These are phyloP conservation scores for Muscicapa striata DNA, from an alignment of 2,797 vertebrate species.

Conservation along the genomic window DNA sequence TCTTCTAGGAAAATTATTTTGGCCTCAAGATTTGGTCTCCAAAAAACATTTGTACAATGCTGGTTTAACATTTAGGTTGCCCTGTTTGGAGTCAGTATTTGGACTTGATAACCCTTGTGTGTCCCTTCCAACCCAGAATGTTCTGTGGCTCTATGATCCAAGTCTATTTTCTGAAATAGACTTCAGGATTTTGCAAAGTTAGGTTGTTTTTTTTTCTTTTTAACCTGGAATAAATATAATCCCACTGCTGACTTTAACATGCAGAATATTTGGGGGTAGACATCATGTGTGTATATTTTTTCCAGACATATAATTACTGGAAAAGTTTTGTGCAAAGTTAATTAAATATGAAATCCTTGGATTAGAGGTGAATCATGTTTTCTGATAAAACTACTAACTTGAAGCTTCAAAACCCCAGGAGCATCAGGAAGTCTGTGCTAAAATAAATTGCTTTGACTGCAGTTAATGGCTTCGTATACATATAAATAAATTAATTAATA, in stretches of 20 bases:
- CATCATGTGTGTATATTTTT: background rate
- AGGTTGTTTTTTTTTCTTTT: background rate
- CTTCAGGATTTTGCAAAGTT: background rate
- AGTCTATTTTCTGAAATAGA: background rate
- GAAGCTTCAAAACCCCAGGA: slow-evolving; percentile 17
- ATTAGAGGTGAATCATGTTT: slow-evolving; percentile 34
- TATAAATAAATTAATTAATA: slow-evolving; percentile 51
- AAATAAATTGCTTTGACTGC: slow-evolving; percentile 51
- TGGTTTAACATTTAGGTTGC: background rate
- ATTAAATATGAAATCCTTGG: background rate
- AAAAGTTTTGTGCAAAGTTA: slow-evolving; percentile 1
- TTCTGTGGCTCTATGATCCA: background rate
- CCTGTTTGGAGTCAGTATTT: background rate
- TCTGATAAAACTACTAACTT: background rate
- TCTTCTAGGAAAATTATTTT: background rate
- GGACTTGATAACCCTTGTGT: accelerated
- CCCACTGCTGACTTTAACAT: background rate
- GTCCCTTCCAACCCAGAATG: background rate
- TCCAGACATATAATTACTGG: background rate
- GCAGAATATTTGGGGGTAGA: background rate
- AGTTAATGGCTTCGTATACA: background rate
- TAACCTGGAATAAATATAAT: background rate
- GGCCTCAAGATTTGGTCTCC: accelerated
- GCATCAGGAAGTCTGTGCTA: slow-evolving; percentile 38
- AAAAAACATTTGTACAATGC: background rate